phyloP scores from a whole-genome alignment of 1,140 invertebrate genomes.

The Brachionus rotundiformis region DNA sequence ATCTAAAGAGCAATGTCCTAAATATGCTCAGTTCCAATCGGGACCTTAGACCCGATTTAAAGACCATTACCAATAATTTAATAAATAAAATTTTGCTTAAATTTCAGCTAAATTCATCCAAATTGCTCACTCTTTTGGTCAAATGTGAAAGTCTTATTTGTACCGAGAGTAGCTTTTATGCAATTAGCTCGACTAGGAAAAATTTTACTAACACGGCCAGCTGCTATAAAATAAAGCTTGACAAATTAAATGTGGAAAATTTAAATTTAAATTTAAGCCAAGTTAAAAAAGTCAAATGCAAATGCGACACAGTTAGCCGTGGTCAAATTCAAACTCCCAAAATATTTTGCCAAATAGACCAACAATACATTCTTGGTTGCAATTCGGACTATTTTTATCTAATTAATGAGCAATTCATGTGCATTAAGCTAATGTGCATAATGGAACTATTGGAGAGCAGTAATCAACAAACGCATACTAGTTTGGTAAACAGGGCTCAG shows the following conservation, averaged over 20 bases:
- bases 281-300: not conserved
- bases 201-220: not conserved
- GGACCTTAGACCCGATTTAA: not conserved
- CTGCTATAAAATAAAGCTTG: not conserved
- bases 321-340: not conserved
- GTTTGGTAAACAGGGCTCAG: not conserved
- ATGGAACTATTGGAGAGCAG: slow-evolving; percentile 32
- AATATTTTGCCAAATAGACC: not conserved
- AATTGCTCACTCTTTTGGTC: not conserved
- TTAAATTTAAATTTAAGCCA: slow-evolving; percentile 26
- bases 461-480: not conserved
- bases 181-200: not conserved
- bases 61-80: not conserved
- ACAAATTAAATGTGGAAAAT: not conserved
- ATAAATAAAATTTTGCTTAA: not conserved
- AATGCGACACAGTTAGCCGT: not conserved
- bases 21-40: not conserved
- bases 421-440: not conserved
- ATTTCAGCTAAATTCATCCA: not conserved
- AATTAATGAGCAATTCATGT: slow-evolving; percentile 27
- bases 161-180: not conserved
- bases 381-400: slow-evolving; percentile 40
- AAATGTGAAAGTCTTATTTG: not conserved
- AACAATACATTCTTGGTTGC: not conserved
- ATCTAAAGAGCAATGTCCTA: slow-evolving; percentile 1